Evolutionary conservation across 2,888 invertebrate genomes (phyloP).

Genomic region (Julus scanicus): DNA sequence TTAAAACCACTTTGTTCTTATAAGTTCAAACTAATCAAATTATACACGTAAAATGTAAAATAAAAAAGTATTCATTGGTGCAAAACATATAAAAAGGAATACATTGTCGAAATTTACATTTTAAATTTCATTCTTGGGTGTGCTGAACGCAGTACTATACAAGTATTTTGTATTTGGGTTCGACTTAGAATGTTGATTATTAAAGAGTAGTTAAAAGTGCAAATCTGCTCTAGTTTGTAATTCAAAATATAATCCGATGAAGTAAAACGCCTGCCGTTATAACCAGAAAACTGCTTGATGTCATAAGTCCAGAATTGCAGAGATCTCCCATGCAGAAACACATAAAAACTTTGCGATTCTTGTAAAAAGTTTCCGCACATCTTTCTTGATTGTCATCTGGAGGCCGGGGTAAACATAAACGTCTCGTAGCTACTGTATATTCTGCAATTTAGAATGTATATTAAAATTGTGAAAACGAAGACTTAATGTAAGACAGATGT

Average conservation of each 20-base stretch:
- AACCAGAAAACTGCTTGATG: slow-evolving; percentile 37
- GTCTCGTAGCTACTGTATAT: slow-evolving; percentile 86
- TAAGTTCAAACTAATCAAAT: too few species aligned
- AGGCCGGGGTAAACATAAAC: slow-evolving; percentile 86
- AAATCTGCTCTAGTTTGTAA: neutral
- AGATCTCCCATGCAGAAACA: slow-evolving; percentile 92
- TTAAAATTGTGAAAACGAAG: neutral
- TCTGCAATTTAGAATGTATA: slow-evolving; percentile 70
- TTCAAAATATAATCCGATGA: slow-evolving; percentile 7
- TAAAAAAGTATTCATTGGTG: too few species aligned
- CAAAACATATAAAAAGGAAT: too few species aligned
- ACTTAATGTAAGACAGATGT: too few species aligned
- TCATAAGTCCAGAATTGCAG: slow-evolving; percentile 73
- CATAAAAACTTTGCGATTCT: slow-evolving; percentile 82
- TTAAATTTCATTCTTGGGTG: neutral
- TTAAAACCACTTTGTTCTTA: too few species aligned
- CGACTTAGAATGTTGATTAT: neutral
- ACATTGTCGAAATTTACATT: neutral
- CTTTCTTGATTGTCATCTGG: slow-evolving; percentile 90
- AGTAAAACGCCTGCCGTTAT: neutral
- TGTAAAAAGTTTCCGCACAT: slow-evolving; percentile 85
- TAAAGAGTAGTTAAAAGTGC: neutral
- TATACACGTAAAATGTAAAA: too few species aligned
- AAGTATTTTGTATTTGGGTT: neutral
- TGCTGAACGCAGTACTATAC: neutral